Evolutionary conservation across 2,888 invertebrate species (phyloP).

Genomic region (Drosophila histrio): DNA sequence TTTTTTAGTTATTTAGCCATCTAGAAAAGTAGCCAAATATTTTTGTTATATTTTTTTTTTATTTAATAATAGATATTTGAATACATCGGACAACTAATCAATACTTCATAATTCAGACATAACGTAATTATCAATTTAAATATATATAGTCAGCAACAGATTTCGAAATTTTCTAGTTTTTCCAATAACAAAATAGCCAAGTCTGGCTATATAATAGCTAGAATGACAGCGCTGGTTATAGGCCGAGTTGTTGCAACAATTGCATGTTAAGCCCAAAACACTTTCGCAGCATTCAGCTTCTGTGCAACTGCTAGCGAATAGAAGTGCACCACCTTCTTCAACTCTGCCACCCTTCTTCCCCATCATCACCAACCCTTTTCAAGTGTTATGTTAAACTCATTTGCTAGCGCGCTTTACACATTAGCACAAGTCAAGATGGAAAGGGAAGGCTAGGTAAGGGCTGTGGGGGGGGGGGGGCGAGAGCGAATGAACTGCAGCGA

Average conservation of each 20-base stretch:
- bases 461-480: neutral
- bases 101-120: no score
- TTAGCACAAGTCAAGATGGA: constrained; percentile 7
- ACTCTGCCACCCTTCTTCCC: neutral
- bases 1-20: no score
- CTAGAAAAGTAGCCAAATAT: no score
- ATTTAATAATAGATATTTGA: no score
- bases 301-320: constrained; percentile 12
- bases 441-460: neutral
- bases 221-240: neutral
- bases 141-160: no score
- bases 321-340: neutral
- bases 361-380: neutral
- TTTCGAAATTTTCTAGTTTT: no score
- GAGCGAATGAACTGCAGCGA: constrained; percentile 35
- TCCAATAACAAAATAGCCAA: no score
- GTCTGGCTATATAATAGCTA: no score
- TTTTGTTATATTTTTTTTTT: no score
- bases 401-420: constrained; percentile 62
- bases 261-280: constrained; percentile 60
- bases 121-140: no score
- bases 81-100: no score
- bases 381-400: constrained; percentile 55
- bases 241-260: constrained; percentile 39
- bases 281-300: constrained; percentile 61